These are phyloP conservation scores for Babylonia areolata DNA, from an alignment of 1,140 invertebrate species.

Conservation along the genomic window DNA sequence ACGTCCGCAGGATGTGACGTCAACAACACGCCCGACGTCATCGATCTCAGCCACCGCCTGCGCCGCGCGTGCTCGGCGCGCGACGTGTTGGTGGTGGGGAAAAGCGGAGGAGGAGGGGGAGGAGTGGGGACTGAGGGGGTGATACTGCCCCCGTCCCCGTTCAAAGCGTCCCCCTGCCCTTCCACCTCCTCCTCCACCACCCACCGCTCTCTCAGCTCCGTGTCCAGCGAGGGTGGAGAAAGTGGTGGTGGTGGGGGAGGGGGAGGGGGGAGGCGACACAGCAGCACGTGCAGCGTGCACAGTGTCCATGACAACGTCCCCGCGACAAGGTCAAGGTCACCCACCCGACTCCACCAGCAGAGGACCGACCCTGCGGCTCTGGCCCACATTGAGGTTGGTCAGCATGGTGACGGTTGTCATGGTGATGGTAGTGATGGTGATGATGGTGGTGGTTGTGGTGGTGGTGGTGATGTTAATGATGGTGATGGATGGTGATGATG, in stretches of 20 bases:
- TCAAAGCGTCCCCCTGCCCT: background rate
- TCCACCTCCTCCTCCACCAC: conserved; percentile 15
- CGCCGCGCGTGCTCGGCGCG: conserved; percentile 8
- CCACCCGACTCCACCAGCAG: conserved; percentile 2
- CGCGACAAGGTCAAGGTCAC: no score
- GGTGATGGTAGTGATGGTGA: background rate
- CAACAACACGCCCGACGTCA: conserved; percentile 26
- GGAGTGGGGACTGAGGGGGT: background rate
- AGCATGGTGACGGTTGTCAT: background rate
- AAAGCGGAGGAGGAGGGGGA: background rate
- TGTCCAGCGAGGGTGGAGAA: conserved; percentile 15
- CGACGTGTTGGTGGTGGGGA: background rate
- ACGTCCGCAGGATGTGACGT: background rate
- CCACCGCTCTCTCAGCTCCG: background rate
- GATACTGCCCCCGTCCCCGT: background rate
- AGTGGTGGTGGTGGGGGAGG: background rate
- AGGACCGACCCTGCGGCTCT: conserved; percentile 55
- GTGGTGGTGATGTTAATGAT: background rate
- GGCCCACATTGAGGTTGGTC: conserved; percentile 63
- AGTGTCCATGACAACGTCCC: conserved; percentile 35
- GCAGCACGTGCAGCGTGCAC: conserved; percentile 3
- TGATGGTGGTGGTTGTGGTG: background rate
- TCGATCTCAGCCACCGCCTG: conserved; percentile 37
- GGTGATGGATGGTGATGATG: background rate
- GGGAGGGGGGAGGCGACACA: conserved; percentile 28